Percentiles rank a stretch among this genome's conserved stretches.
Evolutionary conservation across 1,140 invertebrate genomes (phyloP).

Genomic region (Adelges cooleyi): DNA sequence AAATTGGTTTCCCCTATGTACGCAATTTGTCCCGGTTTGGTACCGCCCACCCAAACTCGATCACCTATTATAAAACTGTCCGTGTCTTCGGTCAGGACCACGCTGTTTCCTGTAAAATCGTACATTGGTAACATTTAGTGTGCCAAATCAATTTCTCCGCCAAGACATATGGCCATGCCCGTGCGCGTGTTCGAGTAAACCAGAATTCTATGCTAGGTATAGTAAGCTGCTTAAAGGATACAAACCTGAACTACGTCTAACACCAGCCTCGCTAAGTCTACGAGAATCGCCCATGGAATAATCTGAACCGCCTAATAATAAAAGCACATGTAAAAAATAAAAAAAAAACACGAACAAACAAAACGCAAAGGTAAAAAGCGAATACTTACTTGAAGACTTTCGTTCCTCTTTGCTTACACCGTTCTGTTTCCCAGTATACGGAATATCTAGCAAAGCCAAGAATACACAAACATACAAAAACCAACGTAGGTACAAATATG

Average conservation of each 20-base stretch:
- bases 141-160: background rate
- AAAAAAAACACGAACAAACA: background rate
- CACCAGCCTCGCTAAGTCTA: conserved; percentile 34
- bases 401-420: conserved; percentile 1
- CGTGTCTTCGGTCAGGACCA: conserved; percentile 74
- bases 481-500: too few species aligned
- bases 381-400: conserved; percentile 19
- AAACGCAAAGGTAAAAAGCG: background rate
- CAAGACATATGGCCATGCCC: too few species aligned
- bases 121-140: background rate
- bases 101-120: conserved; percentile 58
- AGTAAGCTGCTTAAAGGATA: too few species aligned
- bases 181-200: too few species aligned
- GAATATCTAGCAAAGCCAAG: conserved; percentile 1
- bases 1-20: conserved; percentile 98
- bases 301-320: conserved; percentile 31
- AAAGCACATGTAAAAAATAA: conserved; percentile 12
- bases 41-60: conserved; percentile 86
- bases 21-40: conserved; percentile 87
- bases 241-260: conserved; percentile 34
- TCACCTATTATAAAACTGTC: conserved; percentile 94
- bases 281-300: conserved; percentile 33
- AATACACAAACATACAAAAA: background rate
- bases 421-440: background rate
- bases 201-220: too few species aligned